Evolutionary conservation across 2,797 vertebrate genomes (phyloP), one percentile per base, ranked within the genome.

Genomic region (Dryobates pubescens): DNA sequence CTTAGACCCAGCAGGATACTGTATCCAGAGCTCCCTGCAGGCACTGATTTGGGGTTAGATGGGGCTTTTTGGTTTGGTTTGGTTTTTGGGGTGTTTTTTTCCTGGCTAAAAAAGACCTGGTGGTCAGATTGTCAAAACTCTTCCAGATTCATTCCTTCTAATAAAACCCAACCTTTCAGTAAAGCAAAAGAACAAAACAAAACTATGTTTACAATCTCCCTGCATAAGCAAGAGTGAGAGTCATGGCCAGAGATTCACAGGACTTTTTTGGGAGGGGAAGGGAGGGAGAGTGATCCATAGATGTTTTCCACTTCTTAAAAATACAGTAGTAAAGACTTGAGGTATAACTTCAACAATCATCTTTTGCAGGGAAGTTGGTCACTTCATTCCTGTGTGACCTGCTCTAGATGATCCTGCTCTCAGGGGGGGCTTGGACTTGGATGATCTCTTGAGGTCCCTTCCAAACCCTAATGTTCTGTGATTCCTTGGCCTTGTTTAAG

Each of bases 281-380:
- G 6, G 45, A 16, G 43, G 18, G 45, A 10, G 9, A 47, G 10
- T 27, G 89, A 82, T 82, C 93, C 58, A 77, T 86, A 95, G 72
- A 59, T 63, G 24, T 85, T 89, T 96, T 94, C 92, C 81, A 57
- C 38, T 92, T 86, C 34, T 3, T 83, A 54, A 30, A 97, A 97
- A 97, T 98, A 98, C 98, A 98, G 98, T 98, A 98, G 98, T 98
- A 96, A 96, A 97, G 91, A 97, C 96, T 79, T 98, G 98, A 98
- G 98, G 98, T 98, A 98, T 98, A 96, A 96, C 95, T 95, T 97
- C 76, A 96, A 92, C 27, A 91, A 95, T 96, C 81, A 94, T 93
- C 86, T 96, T 96, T 95, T 82, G 84, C 73, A 96, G 90, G 92
- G 41, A 92, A 89, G 47, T 93, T 82, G 70, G 90, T 93, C 30